Evolutionary conservation across 2,888 invertebrate genomes (phyloP).

Genomic region (Cheilosia vulpina): DNA sequence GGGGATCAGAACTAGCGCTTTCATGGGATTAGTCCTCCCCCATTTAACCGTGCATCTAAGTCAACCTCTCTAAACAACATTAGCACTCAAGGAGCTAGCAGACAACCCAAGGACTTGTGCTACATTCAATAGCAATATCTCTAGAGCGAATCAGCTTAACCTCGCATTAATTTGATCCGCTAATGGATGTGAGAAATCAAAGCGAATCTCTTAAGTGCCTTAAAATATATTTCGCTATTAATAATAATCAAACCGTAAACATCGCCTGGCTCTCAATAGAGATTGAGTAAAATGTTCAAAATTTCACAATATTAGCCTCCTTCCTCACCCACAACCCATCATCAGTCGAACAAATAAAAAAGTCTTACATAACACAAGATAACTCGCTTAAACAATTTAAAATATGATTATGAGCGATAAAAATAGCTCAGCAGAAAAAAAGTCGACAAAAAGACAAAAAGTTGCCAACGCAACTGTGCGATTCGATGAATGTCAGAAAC

Average conservation of each 20-base stretch:
- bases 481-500: slow-evolving; percentile 16
- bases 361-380: slow-evolving; percentile 10
- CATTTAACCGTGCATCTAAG: too few species aligned
- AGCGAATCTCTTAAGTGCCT: neutral
- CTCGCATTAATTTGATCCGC: too few species aligned
- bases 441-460: neutral
- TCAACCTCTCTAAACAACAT: too few species aligned
- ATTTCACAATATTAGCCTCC: slow-evolving; percentile 13
- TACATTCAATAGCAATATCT: too few species aligned
- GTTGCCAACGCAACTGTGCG: slow-evolving; percentile 35
- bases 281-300: neutral
- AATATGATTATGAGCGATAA: slow-evolving; percentile 45
- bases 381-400: slow-evolving; percentile 20
- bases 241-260: neutral
- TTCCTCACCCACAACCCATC: neutral
- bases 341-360: slow-evolving; percentile 12
- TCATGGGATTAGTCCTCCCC: too few species aligned
- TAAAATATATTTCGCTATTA: neutral
- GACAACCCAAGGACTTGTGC: too few species aligned
- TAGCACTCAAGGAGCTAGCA: too few species aligned
- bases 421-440: slow-evolving; percentile 40
- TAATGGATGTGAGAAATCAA: too few species aligned
- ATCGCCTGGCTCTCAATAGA: neutral
- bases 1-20: too few species aligned
- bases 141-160: too few species aligned